Percentiles rank a stretch among this genome's conserved stretches.
These are phyloP conservation scores for Tragopan temminckii DNA, from an alignment of 2,797 vertebrate genomes.

Conservation along the genomic window DNA sequence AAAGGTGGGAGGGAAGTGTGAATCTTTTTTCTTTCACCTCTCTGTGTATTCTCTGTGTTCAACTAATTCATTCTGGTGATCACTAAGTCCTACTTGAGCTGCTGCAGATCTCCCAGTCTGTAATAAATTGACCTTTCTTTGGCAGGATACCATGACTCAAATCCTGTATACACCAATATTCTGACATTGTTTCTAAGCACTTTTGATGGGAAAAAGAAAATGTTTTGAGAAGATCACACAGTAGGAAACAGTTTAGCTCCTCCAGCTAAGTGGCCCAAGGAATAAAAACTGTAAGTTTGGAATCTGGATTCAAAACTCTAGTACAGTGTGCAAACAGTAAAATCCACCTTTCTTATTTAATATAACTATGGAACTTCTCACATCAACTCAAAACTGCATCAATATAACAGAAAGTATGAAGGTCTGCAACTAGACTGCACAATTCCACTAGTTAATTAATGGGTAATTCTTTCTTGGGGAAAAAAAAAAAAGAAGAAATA, in stretches of 20 bases:
- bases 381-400: constrained; percentile 30
- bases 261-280: not conserved
- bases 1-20: not conserved
- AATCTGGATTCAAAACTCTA: not conserved
- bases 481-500: not conserved
- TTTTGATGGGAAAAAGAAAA: not conserved
- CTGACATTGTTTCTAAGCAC: not conserved
- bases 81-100: not conserved
- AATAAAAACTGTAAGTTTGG: not conserved
- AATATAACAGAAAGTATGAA: not conserved
- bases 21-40: not conserved
- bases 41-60: not conserved
- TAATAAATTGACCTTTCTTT: not conserved
- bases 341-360: not conserved
- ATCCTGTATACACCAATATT: not conserved
- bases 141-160: not conserved
- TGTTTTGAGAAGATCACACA: not conserved
- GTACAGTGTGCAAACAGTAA: not conserved
- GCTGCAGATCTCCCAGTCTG: not conserved
- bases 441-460: not conserved
- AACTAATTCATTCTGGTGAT: not conserved
- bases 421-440: not conserved
- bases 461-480: not conserved
- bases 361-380: not conserved
- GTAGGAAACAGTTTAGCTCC: not conserved